Conservation (phyloP, 2,797 vertebrate genomes). For the Sebastes minor region DNA sequence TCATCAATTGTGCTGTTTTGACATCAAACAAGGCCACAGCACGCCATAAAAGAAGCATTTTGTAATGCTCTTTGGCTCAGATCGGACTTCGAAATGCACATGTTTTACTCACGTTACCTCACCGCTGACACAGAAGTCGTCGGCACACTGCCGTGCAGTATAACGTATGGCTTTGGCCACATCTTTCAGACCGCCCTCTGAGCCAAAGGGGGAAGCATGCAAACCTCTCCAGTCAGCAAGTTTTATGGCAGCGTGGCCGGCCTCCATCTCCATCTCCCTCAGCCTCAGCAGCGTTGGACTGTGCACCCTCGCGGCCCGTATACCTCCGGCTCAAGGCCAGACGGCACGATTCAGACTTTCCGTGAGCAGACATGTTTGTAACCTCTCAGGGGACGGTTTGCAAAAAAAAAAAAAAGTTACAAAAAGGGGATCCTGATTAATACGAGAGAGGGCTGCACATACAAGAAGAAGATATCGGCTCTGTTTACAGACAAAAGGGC, state of each 20-base stretch:
- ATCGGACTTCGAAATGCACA: neutral
- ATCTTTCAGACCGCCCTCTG: conserved; percentile 11
- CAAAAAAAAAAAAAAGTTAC: conserved; percentile 10
- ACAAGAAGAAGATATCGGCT: conserved; percentile 11
- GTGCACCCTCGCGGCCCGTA: conserved; percentile 35
- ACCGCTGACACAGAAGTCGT: conserved; percentile 47
- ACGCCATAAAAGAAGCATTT: conserved; percentile 46
- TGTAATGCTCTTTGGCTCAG: conserved; percentile 32
- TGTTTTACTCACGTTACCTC: conserved; percentile 58
- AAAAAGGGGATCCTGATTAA: conserved; percentile 10
- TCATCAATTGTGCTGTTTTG: conserved; percentile 26
- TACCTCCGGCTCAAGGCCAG: conserved; percentile 78
- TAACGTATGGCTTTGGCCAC: conserved; percentile 48
- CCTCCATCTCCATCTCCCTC: conserved; percentile 51
- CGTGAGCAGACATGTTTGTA: conserved; percentile 86
- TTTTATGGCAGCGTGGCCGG: conserved; percentile 54
- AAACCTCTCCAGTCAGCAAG: conserved; percentile 49
- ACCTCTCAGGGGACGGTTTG: conserved; percentile 63
- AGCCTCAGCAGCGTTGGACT: conserved; percentile 68
- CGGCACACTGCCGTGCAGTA: conserved; percentile 48
- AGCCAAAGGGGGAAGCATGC: conserved; percentile 56
- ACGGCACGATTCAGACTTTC: conserved; percentile 85
- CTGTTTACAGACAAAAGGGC: neutral
- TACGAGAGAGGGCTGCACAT: conserved; percentile 40
- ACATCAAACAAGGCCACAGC: conserved; percentile 55